phyloP scores from a whole-genome alignment of 2,888 invertebrate species.

The Coelogynopora nodosa region DNA sequence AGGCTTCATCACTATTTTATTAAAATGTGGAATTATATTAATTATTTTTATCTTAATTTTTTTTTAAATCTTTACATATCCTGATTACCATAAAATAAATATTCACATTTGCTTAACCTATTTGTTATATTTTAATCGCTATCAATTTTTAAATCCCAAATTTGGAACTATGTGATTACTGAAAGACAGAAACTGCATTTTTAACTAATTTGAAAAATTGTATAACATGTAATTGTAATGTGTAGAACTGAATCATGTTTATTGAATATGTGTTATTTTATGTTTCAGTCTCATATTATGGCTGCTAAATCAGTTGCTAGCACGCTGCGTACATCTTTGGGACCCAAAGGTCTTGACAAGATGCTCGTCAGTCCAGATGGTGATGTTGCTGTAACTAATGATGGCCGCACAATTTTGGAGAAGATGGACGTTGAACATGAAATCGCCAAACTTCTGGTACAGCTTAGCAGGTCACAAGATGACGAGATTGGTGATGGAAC shows the following conservation, averaged over 20 bases:
- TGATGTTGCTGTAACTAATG: conserved; percentile 94
- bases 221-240: conserved; percentile 34
- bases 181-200: no score
- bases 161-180: no score
- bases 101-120: no score
- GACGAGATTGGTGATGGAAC: conserved; percentile 99
- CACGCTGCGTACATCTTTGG: conserved; percentile 84
- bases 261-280: conserved; percentile 47
- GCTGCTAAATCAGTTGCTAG: conserved; percentile 89
- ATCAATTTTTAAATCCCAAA: no score
- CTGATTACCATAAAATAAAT: no score
- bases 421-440: conserved; percentile 98
- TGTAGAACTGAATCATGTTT: conserved; percentile 35
- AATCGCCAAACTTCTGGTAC: conserved; percentile 94
- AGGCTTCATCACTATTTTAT: no score
- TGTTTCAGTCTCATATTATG: conserved; percentile 84
- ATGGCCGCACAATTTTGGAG: conserved; percentile 97
- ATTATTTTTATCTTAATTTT: no score
- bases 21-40: no score
- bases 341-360: conserved; percentile 92
- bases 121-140: no score
- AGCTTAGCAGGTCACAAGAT: conserved; percentile 95
- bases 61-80: no score
- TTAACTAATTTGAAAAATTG: not conserved
- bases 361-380: conserved; percentile 95